A percentile compares a stretch with the other conserved stretches of the same genome.
These are phyloP conservation scores for Platanista minor DNA, from an alignment of 2,113 vertebrate species.

Conservation along the genomic window DNA sequence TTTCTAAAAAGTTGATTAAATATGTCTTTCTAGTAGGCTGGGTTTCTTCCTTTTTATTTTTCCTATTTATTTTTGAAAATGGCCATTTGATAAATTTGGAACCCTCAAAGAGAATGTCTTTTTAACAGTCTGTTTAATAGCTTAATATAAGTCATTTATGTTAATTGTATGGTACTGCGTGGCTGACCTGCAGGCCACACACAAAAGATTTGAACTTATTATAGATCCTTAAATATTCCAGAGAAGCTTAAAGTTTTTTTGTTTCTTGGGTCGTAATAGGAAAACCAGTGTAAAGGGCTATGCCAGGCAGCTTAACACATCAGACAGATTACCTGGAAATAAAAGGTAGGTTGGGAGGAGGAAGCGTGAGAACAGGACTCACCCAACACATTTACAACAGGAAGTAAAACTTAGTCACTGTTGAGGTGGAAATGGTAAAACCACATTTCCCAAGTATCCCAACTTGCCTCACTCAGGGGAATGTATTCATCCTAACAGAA, in stretches of 20 bases:
- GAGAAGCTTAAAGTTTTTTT: neutral
- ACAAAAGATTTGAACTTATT: neutral
- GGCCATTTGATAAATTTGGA: neutral
- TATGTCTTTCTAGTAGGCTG: neutral
- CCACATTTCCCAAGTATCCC: neutral
- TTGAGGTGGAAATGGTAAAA: neutral
- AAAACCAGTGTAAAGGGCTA: neutral
- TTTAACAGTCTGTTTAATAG: neutral
- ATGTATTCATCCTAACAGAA: neutral
- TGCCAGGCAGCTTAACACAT: neutral
- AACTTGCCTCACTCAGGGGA: neutral
- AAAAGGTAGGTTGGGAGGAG: neutral
- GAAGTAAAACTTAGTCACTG: neutral
- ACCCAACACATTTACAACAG: neutral
- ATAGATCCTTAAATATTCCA: neutral
- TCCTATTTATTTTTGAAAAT: slow-evolving; percentile 35
- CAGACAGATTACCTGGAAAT: neutral
- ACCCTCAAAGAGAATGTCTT: neutral
- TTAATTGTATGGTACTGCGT: neutral
- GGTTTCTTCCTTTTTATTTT: slow-evolving; percentile 1
- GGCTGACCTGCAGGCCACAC: neutral
- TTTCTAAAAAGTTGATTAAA: neutral
- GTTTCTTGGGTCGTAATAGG: neutral
- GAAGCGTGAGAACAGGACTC: neutral
- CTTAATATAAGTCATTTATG: neutral